Percentiles rank a stretch among this genome's conserved stretches.
Conservation (phyloP, 2,797 vertebrate species). For the Muraenolepis orangiensis region DNA sequence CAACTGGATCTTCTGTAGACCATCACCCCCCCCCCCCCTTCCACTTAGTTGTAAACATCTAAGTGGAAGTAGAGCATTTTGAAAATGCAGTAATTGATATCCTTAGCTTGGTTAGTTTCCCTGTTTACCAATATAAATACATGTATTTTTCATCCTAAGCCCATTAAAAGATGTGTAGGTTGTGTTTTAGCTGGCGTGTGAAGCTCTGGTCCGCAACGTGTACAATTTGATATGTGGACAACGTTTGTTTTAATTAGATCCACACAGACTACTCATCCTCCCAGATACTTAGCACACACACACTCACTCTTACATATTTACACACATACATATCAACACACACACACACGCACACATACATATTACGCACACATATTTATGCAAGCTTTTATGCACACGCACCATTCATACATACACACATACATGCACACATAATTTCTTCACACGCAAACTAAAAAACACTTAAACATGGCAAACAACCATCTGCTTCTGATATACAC, state of each 20-base stretch:
- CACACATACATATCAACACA: no score
- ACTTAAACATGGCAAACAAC: background rate
- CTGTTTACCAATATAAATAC: background rate
- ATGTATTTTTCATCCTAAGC: background rate
- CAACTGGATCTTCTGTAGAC: no score
- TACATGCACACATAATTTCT: no score
- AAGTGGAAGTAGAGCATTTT: background rate
- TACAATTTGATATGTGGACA: background rate
- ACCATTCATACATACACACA: background rate
- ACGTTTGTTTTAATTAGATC: constrained; percentile 58
- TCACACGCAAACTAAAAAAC: no score
- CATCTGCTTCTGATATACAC: no score
- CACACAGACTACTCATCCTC: no score
- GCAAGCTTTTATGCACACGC: no score
- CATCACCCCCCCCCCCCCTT: no score
- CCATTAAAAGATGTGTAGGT: background rate
- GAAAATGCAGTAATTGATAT: background rate
- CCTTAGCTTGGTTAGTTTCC: background rate
- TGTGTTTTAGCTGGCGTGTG: background rate
- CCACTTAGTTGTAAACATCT: background rate
- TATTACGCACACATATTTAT: background rate
- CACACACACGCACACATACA: no score
- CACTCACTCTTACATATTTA: no score
- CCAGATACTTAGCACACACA: no score
- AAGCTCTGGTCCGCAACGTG: background rate